These are phyloP conservation scores for Drosophila fungiperda DNA, from an alignment of 2,888 invertebrate genomes.

Conservation along the genomic window DNA sequence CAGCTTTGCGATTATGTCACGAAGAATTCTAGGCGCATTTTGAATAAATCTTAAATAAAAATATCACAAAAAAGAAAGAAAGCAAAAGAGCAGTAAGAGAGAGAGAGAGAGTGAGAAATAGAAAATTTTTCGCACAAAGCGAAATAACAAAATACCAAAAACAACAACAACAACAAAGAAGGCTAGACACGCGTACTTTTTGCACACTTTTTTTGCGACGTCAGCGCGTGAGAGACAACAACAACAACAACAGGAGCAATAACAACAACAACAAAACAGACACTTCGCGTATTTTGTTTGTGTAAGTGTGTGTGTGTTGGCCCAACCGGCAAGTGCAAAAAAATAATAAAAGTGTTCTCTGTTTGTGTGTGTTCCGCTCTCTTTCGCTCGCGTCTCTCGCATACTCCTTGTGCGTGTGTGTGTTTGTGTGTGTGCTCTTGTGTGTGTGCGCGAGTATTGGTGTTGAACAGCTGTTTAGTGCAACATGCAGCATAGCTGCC, in stretches of 20 bases:
- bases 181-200: constrained; percentile 54
- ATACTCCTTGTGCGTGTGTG: constrained; percentile 15
- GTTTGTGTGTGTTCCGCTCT: constrained; percentile 38
- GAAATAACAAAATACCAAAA: constrained; percentile 26
- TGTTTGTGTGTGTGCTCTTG: constrained; percentile 31
- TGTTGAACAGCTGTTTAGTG: constrained; percentile 72
- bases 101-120: constrained; percentile 14
- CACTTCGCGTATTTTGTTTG: constrained; percentile 45
- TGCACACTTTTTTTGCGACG: constrained; percentile 43
- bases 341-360: constrained; percentile 14
- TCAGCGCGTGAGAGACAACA: constrained; percentile 24
- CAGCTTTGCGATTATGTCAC: constrained; percentile 65
- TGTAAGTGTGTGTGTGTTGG: constrained; percentile 25
- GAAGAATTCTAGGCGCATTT: constrained; percentile 45
- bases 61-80: constrained; percentile 17
- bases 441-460: constrained; percentile 50
- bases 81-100: constrained; percentile 15
- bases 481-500: constrained; percentile 67
- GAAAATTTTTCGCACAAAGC: constrained; percentile 20
- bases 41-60: constrained; percentile 28
- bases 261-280: constrained; percentile 1
- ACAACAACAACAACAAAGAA: constrained; percentile 34
- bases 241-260: constrained; percentile 16
- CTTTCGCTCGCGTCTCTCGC: constrained; percentile 21
- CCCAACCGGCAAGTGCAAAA: constrained; percentile 59